Conservation (phyloP, 2,113 vertebrate genomes). For the Climacteris rufus region DNA sequence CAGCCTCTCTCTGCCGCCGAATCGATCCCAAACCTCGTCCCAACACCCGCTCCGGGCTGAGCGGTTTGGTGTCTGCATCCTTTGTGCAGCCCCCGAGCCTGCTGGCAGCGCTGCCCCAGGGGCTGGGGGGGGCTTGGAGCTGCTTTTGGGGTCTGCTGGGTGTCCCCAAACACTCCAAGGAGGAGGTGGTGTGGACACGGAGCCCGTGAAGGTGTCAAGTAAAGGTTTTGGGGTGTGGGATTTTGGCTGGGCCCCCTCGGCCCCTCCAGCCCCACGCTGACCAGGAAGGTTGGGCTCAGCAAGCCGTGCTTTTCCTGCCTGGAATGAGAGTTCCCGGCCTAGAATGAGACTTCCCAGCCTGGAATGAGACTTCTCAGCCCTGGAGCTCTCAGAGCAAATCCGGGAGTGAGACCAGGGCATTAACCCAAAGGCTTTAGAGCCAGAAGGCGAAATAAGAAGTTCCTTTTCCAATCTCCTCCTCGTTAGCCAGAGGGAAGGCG, state of each 20-base stretch:
- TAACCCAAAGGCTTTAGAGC: not conserved
- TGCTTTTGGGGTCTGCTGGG: not conserved
- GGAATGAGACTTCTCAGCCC: not conserved
- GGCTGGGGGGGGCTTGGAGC: fast-evolving
- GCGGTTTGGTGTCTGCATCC: fast-evolving
- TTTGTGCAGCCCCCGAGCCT: not conserved
- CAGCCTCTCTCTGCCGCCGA: not conserved
- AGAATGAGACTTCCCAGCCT: not conserved
- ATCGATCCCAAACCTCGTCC: not conserved
- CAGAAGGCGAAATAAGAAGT: not conserved
- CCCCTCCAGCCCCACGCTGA: not conserved
- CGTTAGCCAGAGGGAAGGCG: not conserved
- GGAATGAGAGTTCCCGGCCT: not conserved
- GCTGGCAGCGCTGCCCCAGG: not conserved
- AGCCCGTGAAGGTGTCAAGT: fast-evolving
- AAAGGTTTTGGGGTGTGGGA: fast-evolving
- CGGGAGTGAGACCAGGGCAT: not conserved
- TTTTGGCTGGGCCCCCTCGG: not conserved
- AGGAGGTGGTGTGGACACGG: fast-evolving
- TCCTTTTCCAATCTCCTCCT: not conserved
- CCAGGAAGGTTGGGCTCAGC: fast-evolving
- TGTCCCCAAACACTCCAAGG: not conserved
- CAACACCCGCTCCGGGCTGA: fast-evolving
- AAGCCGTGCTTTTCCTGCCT: not conserved
- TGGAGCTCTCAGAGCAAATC: not conserved